phyloP scores from a whole-genome alignment of 1,140 invertebrate genomes.

The Calliopsis andreniformis region DNA sequence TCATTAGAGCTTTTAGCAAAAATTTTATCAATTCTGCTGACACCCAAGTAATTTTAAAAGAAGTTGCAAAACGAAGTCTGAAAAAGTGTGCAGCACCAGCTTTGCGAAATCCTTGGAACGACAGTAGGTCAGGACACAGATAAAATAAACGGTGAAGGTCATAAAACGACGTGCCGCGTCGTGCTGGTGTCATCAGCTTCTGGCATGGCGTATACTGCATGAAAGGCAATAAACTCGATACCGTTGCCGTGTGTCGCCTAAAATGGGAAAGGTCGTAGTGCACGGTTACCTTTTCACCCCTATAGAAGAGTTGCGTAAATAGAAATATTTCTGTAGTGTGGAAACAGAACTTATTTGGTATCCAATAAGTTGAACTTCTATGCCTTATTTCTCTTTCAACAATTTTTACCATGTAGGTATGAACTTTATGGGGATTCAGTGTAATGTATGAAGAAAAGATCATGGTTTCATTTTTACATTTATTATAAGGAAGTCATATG shows the following conservation, averaged over 20 bases:
- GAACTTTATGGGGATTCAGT: no score
- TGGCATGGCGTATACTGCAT: constrained; percentile 11
- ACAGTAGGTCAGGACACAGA: constrained; percentile 44
- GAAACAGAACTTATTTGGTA: no score
- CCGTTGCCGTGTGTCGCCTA: background rate
- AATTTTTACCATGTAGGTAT: no score
- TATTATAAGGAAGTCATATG: no score
- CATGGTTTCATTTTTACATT: no score
- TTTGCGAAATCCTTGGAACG: constrained; percentile 58
- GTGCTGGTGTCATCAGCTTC: constrained; percentile 12
- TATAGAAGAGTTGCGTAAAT: background rate
- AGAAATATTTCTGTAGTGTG: background rate
- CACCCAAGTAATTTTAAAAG: background rate
- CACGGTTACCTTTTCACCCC: background rate
- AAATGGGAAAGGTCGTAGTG: background rate
- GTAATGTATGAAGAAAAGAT: no score
- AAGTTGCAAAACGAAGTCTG: background rate
- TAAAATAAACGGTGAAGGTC: constrained; percentile 68
- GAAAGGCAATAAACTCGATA: constrained; percentile 46
- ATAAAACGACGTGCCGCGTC: constrained; percentile 53
- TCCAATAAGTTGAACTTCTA: no score
- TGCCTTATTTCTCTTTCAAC: no score
- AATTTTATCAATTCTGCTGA: background rate
- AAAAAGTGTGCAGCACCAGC: constrained; percentile 46
- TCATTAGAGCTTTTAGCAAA: background rate